These are phyloP conservation scores for Chelonia mydas DNA, from an alignment of 2,797 vertebrate genomes.

Conservation along the genomic window DNA sequence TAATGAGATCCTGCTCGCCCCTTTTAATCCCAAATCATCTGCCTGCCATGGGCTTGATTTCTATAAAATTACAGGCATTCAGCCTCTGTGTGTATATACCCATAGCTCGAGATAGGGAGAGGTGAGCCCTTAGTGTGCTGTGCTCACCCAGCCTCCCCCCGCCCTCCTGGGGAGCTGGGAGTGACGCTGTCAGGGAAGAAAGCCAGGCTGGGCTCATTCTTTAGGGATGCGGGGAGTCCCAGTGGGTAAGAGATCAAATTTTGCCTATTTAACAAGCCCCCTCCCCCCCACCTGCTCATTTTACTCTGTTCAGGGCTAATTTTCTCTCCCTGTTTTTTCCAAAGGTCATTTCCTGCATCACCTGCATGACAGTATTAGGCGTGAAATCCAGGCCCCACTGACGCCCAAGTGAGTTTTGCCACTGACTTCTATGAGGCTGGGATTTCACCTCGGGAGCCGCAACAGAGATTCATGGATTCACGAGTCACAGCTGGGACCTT, in stretches of 20 bases:
- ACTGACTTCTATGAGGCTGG: not conserved
- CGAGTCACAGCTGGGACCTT: not conserved
- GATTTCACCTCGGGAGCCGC: not conserved
- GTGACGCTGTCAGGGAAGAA: not conserved
- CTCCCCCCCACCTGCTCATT: not conserved
- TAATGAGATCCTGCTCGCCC: not conserved
- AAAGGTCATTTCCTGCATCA: not conserved
- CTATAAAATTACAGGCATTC: fast-evolving
- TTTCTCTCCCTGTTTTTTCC: not conserved
- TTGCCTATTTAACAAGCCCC: not conserved
- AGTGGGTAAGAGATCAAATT: not conserved
- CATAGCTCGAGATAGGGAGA: not conserved
- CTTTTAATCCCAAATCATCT: not conserved
- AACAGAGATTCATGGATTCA: not conserved
- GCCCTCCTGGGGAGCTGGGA: not conserved
- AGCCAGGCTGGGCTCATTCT: not conserved
- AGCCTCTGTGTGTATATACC: not conserved
- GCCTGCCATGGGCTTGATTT: too few relatives aligned
- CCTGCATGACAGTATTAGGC: not conserved
- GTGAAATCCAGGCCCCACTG: not conserved
- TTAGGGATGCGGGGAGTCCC: not conserved
- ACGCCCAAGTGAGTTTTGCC: not conserved
- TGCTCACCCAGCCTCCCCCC: not conserved
- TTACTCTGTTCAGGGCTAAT: not conserved
- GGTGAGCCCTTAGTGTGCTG: too few relatives aligned